phyloP scores from a whole-genome alignment of 2,888 invertebrate species.

The Alcis repandata region DNA sequence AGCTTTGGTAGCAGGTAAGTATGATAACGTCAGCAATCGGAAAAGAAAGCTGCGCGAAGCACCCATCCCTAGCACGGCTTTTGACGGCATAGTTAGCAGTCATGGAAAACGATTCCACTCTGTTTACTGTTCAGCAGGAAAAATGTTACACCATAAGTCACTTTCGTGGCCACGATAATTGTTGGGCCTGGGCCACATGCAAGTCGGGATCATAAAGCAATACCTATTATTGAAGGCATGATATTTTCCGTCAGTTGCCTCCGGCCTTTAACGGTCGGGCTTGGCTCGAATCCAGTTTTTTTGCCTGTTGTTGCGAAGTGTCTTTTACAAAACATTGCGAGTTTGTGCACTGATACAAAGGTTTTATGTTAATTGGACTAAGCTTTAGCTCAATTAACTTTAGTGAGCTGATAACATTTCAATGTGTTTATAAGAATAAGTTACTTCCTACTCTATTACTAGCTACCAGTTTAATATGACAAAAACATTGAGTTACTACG shows the following conservation, averaged over 20 bases:
- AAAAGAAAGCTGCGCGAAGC: too few species aligned
- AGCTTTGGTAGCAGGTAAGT: too few species aligned
- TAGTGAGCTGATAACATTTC: too few species aligned
- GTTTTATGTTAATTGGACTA: neutral
- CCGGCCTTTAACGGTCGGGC: conserved; percentile 60
- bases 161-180: conserved; percentile 42
- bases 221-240: conserved; percentile 63
- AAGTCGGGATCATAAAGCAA: conserved; percentile 59
- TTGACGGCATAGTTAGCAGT: too few species aligned
- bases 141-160: conserved; percentile 31
- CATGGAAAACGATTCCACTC: neutral
- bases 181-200: conserved; percentile 46
- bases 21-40: too few species aligned
- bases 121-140: conserved; percentile 1
- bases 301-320: conserved; percentile 56
- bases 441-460: too few species aligned
- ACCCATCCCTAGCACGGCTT: too few species aligned
- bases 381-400: neutral
- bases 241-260: conserved; percentile 67
- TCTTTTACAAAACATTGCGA: conserved; percentile 58
- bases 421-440: too few species aligned
- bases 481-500: too few species aligned
- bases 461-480: too few species aligned
- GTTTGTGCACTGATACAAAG: conserved; percentile 46
- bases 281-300: conserved; percentile 70